These are phyloP conservation scores for Drosophila atroscutellata DNA, from an alignment of 2,888 invertebrate species.

Conservation along the genomic window DNA sequence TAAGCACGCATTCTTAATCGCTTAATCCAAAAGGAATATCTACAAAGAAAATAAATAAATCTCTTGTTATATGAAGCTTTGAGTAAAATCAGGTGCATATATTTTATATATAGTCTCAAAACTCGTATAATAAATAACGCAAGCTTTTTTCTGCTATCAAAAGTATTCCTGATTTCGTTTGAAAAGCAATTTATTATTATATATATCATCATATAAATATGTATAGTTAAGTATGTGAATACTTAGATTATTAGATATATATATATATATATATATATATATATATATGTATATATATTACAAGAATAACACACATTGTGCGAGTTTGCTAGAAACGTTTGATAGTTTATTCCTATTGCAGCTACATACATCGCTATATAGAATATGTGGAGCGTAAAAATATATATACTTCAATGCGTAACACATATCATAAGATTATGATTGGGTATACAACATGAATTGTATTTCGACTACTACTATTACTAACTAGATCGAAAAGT, in stretches of 20 bases:
- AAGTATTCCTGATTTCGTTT: neutral
- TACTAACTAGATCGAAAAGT: neutral
- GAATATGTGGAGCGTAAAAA: neutral
- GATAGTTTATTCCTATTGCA: neutral
- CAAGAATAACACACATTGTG: too few relatives aligned
- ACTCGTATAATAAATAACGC: neutral
- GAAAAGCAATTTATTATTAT: neutral
- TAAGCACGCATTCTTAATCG: neutral
- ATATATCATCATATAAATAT: neutral
- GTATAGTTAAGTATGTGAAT: neutral
- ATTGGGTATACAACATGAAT: neutral
- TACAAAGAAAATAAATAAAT: slow-evolving; percentile 4
- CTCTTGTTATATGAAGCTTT: neutral
- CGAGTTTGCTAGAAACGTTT: too few relatives aligned
- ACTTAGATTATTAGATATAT: too few relatives aligned
- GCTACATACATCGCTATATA: neutral
- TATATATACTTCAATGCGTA: neutral
- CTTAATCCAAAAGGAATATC: neutral
- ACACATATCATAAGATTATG: neutral
- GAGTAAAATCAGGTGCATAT: neutral
- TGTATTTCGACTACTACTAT: neutral
- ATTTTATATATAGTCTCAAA: neutral
- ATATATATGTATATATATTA: neutral
- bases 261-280: neutral
- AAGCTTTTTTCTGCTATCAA: neutral